Evolutionary conservation across 2,113 vertebrate genomes (phyloP).

Genomic region (Hyaena hyaena): DNA sequence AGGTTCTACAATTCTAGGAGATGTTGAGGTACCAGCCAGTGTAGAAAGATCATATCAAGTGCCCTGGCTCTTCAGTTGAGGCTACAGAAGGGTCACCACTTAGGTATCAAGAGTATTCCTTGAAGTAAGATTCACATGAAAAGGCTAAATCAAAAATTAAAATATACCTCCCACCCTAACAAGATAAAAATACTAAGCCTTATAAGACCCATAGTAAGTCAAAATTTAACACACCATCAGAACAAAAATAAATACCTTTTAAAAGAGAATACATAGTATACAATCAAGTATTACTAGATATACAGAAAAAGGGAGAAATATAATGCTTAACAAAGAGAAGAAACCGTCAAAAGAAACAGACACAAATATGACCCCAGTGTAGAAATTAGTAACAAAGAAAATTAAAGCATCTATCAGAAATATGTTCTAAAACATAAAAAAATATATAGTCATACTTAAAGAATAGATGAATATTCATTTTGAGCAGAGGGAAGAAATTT

Average conservation of each 20-base stretch:
- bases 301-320: not conserved
- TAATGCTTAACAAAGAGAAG: not conserved
- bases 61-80: too few species aligned
- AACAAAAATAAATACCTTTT: not conserved
- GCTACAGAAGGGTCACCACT: not conserved
- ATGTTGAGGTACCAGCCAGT: not conserved
- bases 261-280: not conserved
- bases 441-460: not conserved
- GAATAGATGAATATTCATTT: not conserved
- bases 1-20: not conserved
- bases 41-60: not conserved
- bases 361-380: not conserved
- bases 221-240: not conserved
- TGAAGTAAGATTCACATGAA: not conserved
- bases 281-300: not conserved
- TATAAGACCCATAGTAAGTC: not conserved
- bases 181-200: not conserved
- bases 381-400: not conserved
- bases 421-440: not conserved
- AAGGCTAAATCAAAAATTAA: not conserved
- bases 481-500: not conserved
- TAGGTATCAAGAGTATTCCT: not conserved
- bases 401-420: not conserved
- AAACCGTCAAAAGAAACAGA: not conserved
- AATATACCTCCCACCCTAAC: not conserved